A percentile compares a stretch with the other conserved stretches of the same genome.
These are phyloP conservation scores for Helobdella robusta DNA, from an alignment of 2,888 invertebrate genomes.

Conservation along the genomic window DNA sequence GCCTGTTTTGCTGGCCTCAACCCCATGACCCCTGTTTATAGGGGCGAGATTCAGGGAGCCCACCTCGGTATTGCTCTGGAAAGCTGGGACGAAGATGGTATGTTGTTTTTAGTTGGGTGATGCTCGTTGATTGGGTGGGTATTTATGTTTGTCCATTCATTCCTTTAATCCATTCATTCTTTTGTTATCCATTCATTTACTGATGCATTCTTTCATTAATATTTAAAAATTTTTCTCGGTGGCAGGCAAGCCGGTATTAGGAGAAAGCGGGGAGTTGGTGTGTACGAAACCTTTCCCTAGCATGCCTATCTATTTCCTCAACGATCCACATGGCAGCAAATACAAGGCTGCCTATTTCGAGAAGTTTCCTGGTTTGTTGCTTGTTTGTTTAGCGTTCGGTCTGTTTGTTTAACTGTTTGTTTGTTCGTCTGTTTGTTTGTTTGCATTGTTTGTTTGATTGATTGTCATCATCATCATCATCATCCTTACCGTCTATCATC, in stretches of 20 bases:
- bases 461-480: neutral
- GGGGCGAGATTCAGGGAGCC: slow-evolving; percentile 55
- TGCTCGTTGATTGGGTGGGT: too few relatives aligned
- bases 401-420: neutral
- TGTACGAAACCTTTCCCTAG: slow-evolving; percentile 55
- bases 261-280: slow-evolving; percentile 54
- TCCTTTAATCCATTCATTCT: too few relatives aligned
- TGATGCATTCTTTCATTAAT: too few relatives aligned
- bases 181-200: too few relatives aligned
- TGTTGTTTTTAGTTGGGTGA: too few relatives aligned
- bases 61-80: slow-evolving; percentile 54
- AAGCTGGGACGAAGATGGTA: slow-evolving; percentile 51
- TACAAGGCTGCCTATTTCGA: slow-evolving; percentile 53
- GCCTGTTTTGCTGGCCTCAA: slow-evolving; percentile 56
- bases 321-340: slow-evolving; percentile 48
- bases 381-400: too few relatives aligned
- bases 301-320: slow-evolving; percentile 55
- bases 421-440: neutral
- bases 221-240: slow-evolving; percentile 6
- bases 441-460: neutral
- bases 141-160: too few relatives aligned
- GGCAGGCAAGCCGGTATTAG: slow-evolving; percentile 50
- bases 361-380: slow-evolving; percentile 47
- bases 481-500: neutral
- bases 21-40: slow-evolving; percentile 52